Evolutionary conservation across 2,797 vertebrate species (phyloP).

Genomic region (Columba guinea): DNA sequence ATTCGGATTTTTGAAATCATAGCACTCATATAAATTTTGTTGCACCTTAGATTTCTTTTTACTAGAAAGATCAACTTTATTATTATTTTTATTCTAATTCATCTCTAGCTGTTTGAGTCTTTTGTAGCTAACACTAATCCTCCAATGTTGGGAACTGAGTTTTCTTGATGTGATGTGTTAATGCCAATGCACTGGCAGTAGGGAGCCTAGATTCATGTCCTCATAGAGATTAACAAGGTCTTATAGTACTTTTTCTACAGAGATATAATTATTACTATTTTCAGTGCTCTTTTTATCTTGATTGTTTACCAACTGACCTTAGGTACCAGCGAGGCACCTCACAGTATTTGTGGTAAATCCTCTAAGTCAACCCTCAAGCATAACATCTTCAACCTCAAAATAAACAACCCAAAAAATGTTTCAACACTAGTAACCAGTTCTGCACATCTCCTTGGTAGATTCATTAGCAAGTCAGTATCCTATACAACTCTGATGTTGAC

Average conservation of each 20-base stretch:
- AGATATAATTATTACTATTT: constrained; percentile 24
- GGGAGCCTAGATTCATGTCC: neutral
- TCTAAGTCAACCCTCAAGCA: neutral
- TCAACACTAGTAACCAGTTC: neutral
- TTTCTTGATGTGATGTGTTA: neutral
- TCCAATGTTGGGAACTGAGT: neutral
- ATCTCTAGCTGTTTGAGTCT: neutral
- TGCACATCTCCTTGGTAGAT: neutral
- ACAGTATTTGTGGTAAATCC: neutral
- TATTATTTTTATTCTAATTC: neutral
- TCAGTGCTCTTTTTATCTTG: neutral
- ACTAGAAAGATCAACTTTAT: neutral
- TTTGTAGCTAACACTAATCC: neutral
- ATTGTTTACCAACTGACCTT: neutral
- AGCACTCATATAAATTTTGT: neutral
- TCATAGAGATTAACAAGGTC: neutral
- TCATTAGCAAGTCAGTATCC: neutral
- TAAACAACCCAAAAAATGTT: neutral
- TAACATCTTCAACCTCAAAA: neutral
- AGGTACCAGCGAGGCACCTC: neutral
- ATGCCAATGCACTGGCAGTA: neutral
- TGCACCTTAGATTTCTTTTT: neutral
- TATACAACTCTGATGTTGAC: neutral
- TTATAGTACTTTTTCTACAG: constrained; percentile 5
- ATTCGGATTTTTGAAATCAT: neutral